These are phyloP conservation scores for Vicugna pacos DNA, from an alignment of 2,113 vertebrate species.

Conservation along the genomic window DNA sequence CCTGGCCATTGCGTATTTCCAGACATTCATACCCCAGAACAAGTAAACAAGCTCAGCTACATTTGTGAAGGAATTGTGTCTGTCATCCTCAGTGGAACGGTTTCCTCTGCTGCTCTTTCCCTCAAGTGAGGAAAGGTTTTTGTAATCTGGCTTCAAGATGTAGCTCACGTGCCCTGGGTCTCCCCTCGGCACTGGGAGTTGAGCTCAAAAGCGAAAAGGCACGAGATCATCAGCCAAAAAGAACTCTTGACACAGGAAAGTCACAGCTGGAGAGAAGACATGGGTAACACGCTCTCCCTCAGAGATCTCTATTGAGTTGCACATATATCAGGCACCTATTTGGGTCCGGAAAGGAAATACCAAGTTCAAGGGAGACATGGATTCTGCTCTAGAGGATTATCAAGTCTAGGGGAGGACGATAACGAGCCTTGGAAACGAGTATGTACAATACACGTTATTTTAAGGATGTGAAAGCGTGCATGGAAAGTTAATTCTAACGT, in stretches of 20 bases:
- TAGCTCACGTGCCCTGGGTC: constrained; percentile 34
- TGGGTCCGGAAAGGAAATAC: not conserved
- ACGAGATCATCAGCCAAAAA: not conserved
- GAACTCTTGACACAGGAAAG: not conserved
- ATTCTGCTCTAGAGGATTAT: not conserved
- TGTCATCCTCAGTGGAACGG: not conserved
- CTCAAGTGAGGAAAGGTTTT: not conserved
- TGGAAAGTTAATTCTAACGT: not conserved
- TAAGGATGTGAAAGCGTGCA: not conserved
- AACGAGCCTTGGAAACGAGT: not conserved
- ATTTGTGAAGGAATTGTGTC: not conserved
- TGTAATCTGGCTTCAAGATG: constrained; percentile 52
- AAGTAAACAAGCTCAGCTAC: constrained; percentile 36
- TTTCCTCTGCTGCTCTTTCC: not conserved
- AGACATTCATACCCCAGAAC: not conserved
- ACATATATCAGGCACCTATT: not conserved
- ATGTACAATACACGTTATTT: not conserved
- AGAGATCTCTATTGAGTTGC: not conserved
- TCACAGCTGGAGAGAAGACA: not conserved
- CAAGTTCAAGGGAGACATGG: not conserved
- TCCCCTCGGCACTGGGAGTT: not conserved
- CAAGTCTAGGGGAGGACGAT: not conserved
- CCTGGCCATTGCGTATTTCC: not conserved
- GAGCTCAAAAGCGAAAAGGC: constrained; percentile 18
- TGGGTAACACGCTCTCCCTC: not conserved